Conservation (phyloP, 2,797 vertebrate genomes). For the Cossypha niveicapilla region DNA sequence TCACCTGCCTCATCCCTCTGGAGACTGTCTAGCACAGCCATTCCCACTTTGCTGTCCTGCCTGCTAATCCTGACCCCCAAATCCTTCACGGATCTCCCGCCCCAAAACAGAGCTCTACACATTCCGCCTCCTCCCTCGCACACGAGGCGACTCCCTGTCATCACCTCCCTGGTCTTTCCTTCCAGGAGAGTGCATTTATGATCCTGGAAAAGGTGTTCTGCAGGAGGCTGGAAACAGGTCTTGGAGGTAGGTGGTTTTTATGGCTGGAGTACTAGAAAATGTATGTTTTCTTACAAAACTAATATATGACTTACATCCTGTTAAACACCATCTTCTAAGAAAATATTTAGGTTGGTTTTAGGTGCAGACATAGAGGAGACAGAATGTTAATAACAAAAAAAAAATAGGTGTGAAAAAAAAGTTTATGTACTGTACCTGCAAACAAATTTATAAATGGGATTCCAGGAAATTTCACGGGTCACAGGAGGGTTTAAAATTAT, state of each 20-base stretch:
- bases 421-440: constrained; percentile 30
- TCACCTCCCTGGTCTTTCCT: background rate
- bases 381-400: constrained; percentile 55
- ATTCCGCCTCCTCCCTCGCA: background rate
- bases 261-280: constrained; percentile 52
- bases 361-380: constrained; percentile 52
- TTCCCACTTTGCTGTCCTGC: background rate
- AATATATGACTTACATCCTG: constrained; percentile 55
- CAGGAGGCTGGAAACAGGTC: background rate
- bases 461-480: constrained; percentile 33
- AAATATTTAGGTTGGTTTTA: constrained; percentile 67
- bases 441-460: constrained; percentile 39
- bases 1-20: background rate
- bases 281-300: constrained; percentile 60
- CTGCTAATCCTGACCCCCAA: background rate
- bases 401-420: constrained; percentile 42
- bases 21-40: rapidly evolving
- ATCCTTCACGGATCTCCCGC: background rate
- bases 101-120: background rate
- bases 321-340: constrained; percentile 66
- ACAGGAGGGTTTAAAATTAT: constrained; percentile 24
- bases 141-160: background rate
- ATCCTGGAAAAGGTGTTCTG: constrained; percentile 3
- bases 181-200: background rate
- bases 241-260: constrained; percentile 39